Evolutionary conservation across 2,797 vertebrate genomes (phyloP).

Genomic region (Urocyon cinereoargenteus): DNA sequence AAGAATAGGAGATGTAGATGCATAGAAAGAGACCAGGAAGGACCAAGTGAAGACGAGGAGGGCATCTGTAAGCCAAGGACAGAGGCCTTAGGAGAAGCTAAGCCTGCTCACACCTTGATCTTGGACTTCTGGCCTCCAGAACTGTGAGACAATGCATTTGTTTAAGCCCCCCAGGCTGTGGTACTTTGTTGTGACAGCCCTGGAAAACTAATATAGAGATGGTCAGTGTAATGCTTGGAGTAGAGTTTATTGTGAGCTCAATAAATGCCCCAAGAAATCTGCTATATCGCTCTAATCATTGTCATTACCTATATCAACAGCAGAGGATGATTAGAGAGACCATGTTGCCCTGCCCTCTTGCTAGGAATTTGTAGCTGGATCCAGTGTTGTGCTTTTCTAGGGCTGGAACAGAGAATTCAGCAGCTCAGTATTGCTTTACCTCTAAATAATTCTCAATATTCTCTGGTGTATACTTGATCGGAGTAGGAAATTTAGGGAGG

Average conservation of each 20-base stretch:
- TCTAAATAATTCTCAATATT: background rate
- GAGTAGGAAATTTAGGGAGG: slow-evolving; percentile 7
- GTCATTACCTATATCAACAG: background rate
- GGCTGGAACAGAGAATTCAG: background rate
- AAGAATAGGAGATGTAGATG: background rate
- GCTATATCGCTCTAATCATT: background rate
- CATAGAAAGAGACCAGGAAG: background rate
- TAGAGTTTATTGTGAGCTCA: background rate
- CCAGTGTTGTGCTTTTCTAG: background rate
- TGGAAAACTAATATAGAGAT: background rate
- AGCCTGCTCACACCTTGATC: background rate
- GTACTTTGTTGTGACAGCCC: background rate
- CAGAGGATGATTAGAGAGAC: background rate
- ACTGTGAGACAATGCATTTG: background rate
- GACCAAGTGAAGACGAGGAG: background rate
- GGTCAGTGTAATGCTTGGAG: background rate
- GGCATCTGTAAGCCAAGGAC: background rate
- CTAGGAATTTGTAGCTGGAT: background rate
- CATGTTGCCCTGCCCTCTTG: background rate
- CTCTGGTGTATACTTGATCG: background rate
- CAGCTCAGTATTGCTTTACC: background rate
- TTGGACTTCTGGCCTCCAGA: background rate
- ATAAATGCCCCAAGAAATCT: background rate
- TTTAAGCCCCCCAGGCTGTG: background rate
- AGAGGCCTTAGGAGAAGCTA: background rate